phyloP scores from a whole-genome alignment of 1,140 invertebrate genomes.

The Sinonovacula constricta region DNA sequence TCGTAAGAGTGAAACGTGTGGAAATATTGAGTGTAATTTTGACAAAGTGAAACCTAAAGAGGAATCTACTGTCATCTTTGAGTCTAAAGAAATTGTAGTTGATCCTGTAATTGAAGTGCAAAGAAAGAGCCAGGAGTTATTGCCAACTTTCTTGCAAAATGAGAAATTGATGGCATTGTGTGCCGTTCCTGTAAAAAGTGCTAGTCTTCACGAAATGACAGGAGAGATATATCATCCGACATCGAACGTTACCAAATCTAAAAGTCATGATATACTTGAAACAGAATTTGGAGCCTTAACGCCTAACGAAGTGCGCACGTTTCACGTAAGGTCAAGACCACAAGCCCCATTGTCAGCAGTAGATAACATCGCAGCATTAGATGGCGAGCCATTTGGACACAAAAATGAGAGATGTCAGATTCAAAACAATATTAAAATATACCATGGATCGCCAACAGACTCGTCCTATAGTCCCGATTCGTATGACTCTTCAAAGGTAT shows the following conservation, averaged over 20 bases:
- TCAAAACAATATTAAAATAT: neutral
- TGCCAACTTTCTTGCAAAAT: too few relatives aligned
- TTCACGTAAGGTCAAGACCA: neutral
- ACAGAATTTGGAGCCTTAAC: conserved; percentile 44
- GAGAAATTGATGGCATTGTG: too few relatives aligned
- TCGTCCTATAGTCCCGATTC: too few relatives aligned
- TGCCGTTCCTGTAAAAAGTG: too few relatives aligned
- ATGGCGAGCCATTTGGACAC: too few relatives aligned
- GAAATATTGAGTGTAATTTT: neutral
- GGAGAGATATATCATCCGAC: conserved; percentile 2
- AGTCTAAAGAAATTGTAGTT: conserved; percentile 4
- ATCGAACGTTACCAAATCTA: neutral
- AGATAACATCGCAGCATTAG: too few relatives aligned
- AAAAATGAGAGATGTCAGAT: too few relatives aligned
- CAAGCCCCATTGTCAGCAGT: too few relatives aligned
- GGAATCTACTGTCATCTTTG: neutral
- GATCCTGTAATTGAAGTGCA: too few relatives aligned
- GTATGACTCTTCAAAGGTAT: neutral
- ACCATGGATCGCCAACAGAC: neutral
- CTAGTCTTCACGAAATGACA: conserved; percentile 24
- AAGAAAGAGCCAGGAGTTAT: too few relatives aligned
- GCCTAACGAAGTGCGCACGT: conserved; percentile 40
- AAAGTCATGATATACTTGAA: conserved; percentile 34
- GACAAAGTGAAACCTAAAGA: conserved; percentile 3
- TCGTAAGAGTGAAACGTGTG: conserved; percentile 6